A percentile compares a stretch with the other conserved stretches of the same genome.
phyloP scores from a whole-genome alignment of 2,113 vertebrate genomes.

The Pagrus major region DNA sequence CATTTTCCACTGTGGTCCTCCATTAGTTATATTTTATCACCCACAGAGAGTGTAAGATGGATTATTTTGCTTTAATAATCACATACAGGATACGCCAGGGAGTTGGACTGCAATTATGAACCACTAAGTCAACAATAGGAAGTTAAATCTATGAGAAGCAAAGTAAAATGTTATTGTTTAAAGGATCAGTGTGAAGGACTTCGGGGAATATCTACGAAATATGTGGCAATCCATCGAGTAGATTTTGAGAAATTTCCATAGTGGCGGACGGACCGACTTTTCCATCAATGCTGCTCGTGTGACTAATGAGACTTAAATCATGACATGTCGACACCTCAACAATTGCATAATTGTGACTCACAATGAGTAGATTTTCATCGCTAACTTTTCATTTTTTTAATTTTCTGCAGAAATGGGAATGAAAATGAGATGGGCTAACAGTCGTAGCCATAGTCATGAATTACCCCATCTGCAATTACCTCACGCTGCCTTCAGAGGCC shows the following conservation, averaged over 20 bases:
- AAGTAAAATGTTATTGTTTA: no score
- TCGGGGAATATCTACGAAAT: no score
- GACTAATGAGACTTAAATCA: no score
- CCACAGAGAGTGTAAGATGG: neutral
- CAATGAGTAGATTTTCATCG: no score
- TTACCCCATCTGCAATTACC: neutral
- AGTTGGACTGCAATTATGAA: no score
- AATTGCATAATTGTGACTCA: neutral
- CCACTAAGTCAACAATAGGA: neutral
- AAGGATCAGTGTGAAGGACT: no score
- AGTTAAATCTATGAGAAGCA: neutral
- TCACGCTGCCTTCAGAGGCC: neutral
- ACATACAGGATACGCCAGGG: no score
- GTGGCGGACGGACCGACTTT: no score
- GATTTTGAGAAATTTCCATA: no score
- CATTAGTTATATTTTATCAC: neutral
- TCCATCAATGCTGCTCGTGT: no score
- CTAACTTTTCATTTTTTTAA: neutral
- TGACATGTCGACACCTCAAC: no score
- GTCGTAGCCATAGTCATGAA: neutral
- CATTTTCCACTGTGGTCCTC: neutral
- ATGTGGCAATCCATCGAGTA: no score
- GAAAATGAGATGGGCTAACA: neutral
- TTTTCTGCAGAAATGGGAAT: neutral
- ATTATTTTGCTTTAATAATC: neutral